Conservation (phyloP, 2,888 invertebrate genomes). For the Hypercompe scribonia region DNA sequence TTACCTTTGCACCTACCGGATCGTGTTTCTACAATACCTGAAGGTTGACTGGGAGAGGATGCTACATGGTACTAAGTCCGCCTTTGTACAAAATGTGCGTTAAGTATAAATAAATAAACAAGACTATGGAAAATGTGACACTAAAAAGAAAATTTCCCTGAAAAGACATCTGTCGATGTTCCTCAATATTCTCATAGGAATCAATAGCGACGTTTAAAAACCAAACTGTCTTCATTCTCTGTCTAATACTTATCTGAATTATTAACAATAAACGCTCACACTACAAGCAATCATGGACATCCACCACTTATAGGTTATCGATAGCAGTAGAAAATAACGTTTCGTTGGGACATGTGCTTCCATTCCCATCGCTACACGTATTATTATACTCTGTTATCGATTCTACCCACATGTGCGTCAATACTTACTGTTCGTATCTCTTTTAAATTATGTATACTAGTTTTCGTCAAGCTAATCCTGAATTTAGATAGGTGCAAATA, state of each 20-base stretch:
- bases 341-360: constrained; percentile 38
- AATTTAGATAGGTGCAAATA: background rate
- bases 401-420: constrained; percentile 19
- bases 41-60: no score
- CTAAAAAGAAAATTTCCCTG: background rate
- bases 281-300: constrained; percentile 25
- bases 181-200: background rate
- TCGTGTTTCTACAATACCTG: no score
- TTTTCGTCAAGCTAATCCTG: background rate
- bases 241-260: constrained; percentile 16
- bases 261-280: constrained; percentile 25
- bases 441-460: background rate
- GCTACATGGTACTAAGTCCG: no score
- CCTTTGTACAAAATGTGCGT: no score
- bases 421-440: constrained; percentile 1
- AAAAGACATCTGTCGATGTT: background rate
- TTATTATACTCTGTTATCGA: constrained; percentile 35
- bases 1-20: no score
- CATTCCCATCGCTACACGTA: constrained; percentile 42
- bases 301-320: constrained; percentile 38
- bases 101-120: no score
- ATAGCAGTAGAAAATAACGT: constrained; percentile 37
- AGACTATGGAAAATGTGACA: background rate
- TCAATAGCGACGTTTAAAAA: background rate
- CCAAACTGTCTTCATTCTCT: background rate